Base-by-base conservation (phyloP, 2,888 invertebrate genomes). In the Zhuqinia jingwanae region DNA sequence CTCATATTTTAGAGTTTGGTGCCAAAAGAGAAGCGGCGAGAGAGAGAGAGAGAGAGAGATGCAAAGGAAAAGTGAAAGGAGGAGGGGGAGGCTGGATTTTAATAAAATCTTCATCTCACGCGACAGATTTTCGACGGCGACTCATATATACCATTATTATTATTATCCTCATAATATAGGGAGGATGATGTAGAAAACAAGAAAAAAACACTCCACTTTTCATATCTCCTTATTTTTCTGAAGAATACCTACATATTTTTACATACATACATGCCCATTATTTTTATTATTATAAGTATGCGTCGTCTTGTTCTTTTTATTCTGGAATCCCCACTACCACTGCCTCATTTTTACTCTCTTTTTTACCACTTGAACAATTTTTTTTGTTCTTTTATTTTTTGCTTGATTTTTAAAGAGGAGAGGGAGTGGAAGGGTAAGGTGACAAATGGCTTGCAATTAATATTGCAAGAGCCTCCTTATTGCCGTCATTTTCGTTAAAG, bases 361-460 rank as follows among this genome's bases (percentile, higher is more conserved):
- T 56, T 81, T 60, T 81, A 56, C 45, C 58, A 50, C 63, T 82
- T 75, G 50, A 65, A 68, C 63, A n/a, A n/a, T 68, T 65, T 81
- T 50, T 22, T 53, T 73, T 79, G 22, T 81, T 65, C 60, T 65
- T 79, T 70, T 60, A 30, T 53, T 30, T 70, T 47, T n/a, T n/a
- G n/a, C n/a, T n/a, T n/a, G n/a, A n/a, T n/a, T n/a, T 81, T 77
- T 78, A 30, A 53, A 84, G 42, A 75, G n/a, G n/a, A n/a, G n/a
- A n/a, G n/a, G n/a, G n/a, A n/a, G n/a, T n/a, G n/a, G 65, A 79
- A 77, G 88, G 85, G 83, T 77, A 50, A 86, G 88, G 88, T 89
- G 89, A 89, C 88, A 89, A 89, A 89, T 89, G 86, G 89, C 87
- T 77, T 63, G 80, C 89, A 89, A 89, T 89, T 89, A 89, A 89